Percentiles rank a stretch among this genome's conserved stretches.
These are phyloP conservation scores for Hyperoodon ampullatus DNA, from an alignment of 2,113 vertebrate species.

Conservation along the genomic window DNA sequence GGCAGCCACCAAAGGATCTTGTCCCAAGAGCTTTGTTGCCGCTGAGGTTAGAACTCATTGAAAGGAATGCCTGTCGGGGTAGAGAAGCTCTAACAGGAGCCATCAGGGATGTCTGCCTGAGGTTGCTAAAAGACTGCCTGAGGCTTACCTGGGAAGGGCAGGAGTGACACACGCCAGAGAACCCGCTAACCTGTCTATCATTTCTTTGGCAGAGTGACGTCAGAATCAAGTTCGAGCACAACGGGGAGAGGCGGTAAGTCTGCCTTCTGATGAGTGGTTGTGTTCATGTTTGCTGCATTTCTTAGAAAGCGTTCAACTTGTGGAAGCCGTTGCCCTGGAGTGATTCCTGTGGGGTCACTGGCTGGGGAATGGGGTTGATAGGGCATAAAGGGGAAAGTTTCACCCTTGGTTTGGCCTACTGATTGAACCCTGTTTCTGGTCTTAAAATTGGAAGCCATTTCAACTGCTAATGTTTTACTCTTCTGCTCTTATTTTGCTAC, in stretches of 20 bases:
- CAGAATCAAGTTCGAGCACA: conserved; percentile 97
- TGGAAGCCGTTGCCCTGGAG: not conserved
- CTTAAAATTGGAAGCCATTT: conserved; percentile 29
- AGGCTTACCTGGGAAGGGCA: not conserved
- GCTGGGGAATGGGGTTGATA: not conserved
- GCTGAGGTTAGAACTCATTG: not conserved
- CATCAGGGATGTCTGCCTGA: conserved; percentile 5
- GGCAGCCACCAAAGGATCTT: not conserved
- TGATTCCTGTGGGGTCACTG: not conserved
- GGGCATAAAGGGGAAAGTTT: not conserved
- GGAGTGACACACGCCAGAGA: not conserved
- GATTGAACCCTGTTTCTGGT: conserved; percentile 5
- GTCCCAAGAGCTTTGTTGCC: not conserved
- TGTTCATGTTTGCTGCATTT: not conserved
- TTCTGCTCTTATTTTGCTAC: conserved; percentile 6
- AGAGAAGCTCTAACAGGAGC: conserved; percentile 6
- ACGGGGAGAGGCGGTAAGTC: conserved; percentile 94
- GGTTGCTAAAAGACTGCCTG: not conserved
- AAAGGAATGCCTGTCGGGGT: not conserved
- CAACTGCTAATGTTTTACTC: conserved; percentile 11
- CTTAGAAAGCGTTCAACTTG: not conserved
- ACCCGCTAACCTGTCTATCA: conserved; percentile 67
- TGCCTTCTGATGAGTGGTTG: not conserved
- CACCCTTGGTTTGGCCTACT: not conserved
- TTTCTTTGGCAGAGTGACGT: conserved; percentile 91